phyloP scores from a whole-genome alignment of 2,797 vertebrate genomes.

The Epinephelus coioides region DNA sequence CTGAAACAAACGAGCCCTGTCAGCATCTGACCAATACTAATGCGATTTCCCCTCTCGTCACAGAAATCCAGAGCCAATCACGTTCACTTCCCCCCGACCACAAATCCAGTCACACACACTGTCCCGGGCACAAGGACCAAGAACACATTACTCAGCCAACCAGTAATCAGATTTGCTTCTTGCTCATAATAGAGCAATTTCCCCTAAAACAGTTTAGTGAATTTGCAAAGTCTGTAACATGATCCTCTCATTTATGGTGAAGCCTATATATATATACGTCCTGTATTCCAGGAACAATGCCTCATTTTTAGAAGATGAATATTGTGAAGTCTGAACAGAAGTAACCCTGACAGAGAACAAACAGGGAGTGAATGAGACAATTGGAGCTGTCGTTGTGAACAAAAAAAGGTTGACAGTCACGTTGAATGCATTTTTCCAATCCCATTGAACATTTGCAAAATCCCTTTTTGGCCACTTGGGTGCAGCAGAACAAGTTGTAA shows the following conservation, averaged over 20 bases:
- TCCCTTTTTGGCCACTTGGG: not conserved
- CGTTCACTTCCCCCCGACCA: conserved; percentile 48
- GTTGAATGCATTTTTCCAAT: not conserved
- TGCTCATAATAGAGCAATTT: conserved; percentile 74
- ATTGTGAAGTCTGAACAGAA: not conserved
- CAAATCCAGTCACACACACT: conserved; percentile 60
- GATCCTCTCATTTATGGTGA: conserved; percentile 55
- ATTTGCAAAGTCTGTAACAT: conserved; percentile 68
- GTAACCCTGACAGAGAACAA: conserved; percentile 30
- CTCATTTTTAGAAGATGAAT: conserved; percentile 41
- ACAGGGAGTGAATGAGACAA: not conserved
- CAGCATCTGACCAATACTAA: conserved; percentile 79
- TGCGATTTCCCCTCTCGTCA: conserved; percentile 69
- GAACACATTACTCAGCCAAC: conserved; percentile 56
- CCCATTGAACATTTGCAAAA: not conserved
- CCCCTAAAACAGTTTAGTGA: conserved; percentile 66
- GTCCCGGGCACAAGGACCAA: conserved; percentile 50
- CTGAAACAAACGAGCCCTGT: conserved; percentile 59
- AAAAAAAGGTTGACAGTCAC: not conserved
- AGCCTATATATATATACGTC: conserved; percentile 23
- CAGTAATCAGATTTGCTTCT: conserved; percentile 76
- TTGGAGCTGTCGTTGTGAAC: not conserved
- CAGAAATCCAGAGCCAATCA: conserved; percentile 73
- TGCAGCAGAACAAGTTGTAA: conserved; percentile 3
- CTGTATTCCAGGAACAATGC: conserved; percentile 62